Evolutionary conservation across 2,888 invertebrate genomes (phyloP), one percentile per base, ranked within the genome.

Genomic region (Hermaeophaga mercurialis): DNA sequence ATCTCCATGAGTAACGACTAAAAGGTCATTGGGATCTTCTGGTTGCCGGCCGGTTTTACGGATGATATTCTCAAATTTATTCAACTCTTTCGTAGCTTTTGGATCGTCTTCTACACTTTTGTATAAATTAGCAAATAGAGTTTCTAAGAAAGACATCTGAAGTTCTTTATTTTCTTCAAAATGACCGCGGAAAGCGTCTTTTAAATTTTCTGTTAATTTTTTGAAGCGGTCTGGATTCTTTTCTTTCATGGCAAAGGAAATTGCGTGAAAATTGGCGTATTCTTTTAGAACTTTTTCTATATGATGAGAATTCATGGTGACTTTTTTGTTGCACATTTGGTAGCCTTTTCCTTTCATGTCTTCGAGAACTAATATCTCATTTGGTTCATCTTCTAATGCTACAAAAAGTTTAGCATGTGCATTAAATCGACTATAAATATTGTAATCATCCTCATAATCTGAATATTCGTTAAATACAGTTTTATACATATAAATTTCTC

Each of bases 251-350:
- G 69, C 73, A 15, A 68, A 68, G 1, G 71, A 71, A 3, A 71
- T 48, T 1, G 71, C 67, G 55, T 75, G 75, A 19, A 71, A 68
- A 44, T 67, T 69, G 0, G 67, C 75, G 38, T 72, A 69, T 45
- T 70, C 69, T 9, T 62, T 57, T 18, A 74, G 50, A 12, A 70
- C 69, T 4, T 68, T 14, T 14, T 44, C 55, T 3, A 72, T 53
- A 52, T 75, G 74, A 17, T 66, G 55, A 14, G 65, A 61, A 33
- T 74, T 59, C 62, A 74, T 68, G 6, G 65, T 59, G 14, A 57
- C 50, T 28, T 61, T 67, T 9, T 66, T 56, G 38, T 70, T 61
- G 61, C 68, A 67, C 38, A 72, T 26, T 9, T 62, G 44, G 56
- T 62, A 73, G 0, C 65, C 66, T 11, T 43, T 26, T 17, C 47